A percentile compares a stretch with the other conserved stretches of the same genome.
phyloP scores from a whole-genome alignment of 2,797 vertebrate species.

The Pelodytes ibericus region DNA sequence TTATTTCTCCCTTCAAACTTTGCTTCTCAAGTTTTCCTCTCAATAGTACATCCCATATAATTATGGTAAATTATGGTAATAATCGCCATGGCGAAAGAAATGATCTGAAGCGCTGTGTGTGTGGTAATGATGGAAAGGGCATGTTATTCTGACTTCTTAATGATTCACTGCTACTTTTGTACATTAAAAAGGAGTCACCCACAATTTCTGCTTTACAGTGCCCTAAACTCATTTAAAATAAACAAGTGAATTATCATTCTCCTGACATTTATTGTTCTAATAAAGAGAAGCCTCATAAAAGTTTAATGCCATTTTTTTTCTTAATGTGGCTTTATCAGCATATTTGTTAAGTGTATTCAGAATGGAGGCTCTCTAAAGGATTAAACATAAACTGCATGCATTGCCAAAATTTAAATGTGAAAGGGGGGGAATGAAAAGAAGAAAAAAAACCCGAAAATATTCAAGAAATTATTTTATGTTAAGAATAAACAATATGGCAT shows the following conservation, averaged over 20 bases:
- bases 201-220: not conserved
- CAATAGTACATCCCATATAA: too few relatives aligned
- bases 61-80: too few relatives aligned
- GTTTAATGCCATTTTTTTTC: constrained; percentile 14
- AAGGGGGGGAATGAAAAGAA: not conserved
- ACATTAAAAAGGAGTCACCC: not conserved
- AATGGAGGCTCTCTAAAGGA: not conserved
- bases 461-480: not conserved
- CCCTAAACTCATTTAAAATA: constrained; percentile 52
- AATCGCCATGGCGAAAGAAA: too few relatives aligned
- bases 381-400: constrained; percentile 6
- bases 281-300: constrained; percentile 57
- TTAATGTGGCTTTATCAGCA: constrained; percentile 24
- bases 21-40: too few relatives aligned
- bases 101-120: not conserved
- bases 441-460: constrained; percentile 41
- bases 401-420: constrained; percentile 60
- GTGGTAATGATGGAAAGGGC: not conserved
- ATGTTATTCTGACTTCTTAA: not conserved
- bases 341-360: constrained; percentile 11
- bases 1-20: too few relatives aligned
- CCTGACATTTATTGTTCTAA: constrained; percentile 59
- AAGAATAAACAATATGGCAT: constrained; percentile 15
- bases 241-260: constrained; percentile 56
- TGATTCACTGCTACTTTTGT: not conserved